Evolutionary conservation across 2,888 invertebrate species (phyloP).

Genomic region (Lordiphosa fenestrarum): DNA sequence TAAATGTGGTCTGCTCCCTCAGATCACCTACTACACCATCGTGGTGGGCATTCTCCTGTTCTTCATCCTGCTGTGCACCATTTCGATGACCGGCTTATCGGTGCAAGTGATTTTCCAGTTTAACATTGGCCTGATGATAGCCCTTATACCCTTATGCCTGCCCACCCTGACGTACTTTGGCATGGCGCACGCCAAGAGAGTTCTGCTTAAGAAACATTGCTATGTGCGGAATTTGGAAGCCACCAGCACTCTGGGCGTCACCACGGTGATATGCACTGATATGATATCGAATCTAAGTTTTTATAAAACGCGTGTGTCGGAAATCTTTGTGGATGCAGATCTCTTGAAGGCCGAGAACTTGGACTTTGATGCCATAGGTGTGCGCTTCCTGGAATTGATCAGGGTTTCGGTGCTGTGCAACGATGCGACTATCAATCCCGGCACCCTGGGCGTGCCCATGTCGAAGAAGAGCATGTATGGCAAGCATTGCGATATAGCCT

Average conservation of each 20-base stretch:
- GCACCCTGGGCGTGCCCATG: conserved; percentile 37
- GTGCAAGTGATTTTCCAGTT: conserved; percentile 11
- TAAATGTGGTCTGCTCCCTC: no score
- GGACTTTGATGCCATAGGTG: rapidly evolving
- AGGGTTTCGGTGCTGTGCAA: conserved; percentile 45
- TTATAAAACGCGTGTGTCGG: conserved; percentile 32
- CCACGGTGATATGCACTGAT: conserved; percentile 43
- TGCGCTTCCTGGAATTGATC: conserved; percentile 23
- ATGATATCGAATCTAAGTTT: conserved; percentile 38
- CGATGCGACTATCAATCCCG: conserved; percentile 28
- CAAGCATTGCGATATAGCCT: conserved; percentile 29
- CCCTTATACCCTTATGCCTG: conserved; percentile 32
- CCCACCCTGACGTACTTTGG: conserved; percentile 38
- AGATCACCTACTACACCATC: conserved; percentile 14
- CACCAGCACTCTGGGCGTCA: conserved; percentile 38
- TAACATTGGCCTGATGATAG: conserved; percentile 28
- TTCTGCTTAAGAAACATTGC: conserved; percentile 19
- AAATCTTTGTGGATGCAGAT: conserved; percentile 37
- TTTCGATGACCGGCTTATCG: background rate
- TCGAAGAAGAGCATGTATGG: conserved; percentile 32
- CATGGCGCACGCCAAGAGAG: conserved; percentile 7
- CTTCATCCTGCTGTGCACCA: conserved; percentile 1
- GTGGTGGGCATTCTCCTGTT: conserved; percentile 7
- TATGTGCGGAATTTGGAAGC: conserved; percentile 45
- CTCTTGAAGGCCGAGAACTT: background rate